Evolutionary conservation across 23 tunicate genomes (phyloP).

Genomic region (Halocynthia roretzi): DNA sequence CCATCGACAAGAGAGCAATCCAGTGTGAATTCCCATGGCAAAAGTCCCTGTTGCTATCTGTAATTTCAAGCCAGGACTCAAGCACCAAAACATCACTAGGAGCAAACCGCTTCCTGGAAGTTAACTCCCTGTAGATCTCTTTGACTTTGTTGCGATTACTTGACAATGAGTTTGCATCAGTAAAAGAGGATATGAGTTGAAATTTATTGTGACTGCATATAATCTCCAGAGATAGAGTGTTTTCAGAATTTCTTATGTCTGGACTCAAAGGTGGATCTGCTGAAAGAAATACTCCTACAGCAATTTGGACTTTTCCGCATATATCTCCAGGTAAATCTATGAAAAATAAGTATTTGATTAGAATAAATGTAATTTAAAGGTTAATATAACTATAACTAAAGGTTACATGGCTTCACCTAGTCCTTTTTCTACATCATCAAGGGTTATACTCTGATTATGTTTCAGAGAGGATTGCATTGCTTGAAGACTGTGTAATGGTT

Average conservation of each 20-base stretch:
- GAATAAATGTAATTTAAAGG: not conserved
- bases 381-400: not conserved
- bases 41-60: not conserved
- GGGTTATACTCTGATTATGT: no score
- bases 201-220: no score
- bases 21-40: not conserved
- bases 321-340: slow-evolving; percentile 5
- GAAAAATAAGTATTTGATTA: not conserved
- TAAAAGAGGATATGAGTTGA: no score
- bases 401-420: no score
- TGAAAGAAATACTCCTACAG: not conserved
- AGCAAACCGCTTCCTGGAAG: not conserved
- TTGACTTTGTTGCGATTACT: not conserved
- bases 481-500: no score
- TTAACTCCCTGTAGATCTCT: not conserved
- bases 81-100: not conserved
- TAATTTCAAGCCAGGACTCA: slow-evolving; percentile 2
- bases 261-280: not conserved
- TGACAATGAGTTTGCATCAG: no score
- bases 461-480: no score
- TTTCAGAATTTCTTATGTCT: no score
- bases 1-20: slow-evolving; percentile 2
- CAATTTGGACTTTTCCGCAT: slow-evolving; percentile 5
- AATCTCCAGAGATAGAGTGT: no score
- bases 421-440: no score